Conservation (phyloP, 2,113 vertebrate species). For the Ictalurus punctatus region DNA sequence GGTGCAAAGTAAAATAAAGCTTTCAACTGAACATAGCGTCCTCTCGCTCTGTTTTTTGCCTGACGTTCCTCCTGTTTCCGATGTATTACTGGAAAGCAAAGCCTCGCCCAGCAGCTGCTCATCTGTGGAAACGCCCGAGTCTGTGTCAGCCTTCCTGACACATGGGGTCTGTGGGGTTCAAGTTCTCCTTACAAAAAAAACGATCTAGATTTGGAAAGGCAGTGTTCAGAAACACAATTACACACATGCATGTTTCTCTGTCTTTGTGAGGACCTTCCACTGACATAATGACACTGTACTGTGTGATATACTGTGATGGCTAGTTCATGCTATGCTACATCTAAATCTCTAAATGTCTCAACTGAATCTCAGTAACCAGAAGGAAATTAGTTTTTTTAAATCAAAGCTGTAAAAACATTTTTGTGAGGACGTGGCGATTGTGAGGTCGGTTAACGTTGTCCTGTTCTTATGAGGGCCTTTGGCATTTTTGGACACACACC, state of each 20-base stretch:
- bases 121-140: conserved; percentile 30
- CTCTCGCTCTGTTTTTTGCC: neutral
- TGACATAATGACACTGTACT: neutral
- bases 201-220: conserved; percentile 53
- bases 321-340: neutral
- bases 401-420: neutral
- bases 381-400: neutral
- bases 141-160: conserved; percentile 55
- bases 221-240: neutral
- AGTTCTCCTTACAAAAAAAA: conserved; percentile 48
- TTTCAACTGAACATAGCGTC: too few species aligned
- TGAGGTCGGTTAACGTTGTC: neutral
- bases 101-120: conserved; percentile 43
- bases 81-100: conserved; percentile 36
- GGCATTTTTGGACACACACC: neutral
- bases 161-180: conserved; percentile 61
- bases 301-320: neutral
- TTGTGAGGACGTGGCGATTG: neutral
- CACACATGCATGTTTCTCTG: neutral
- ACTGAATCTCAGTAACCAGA: neutral
- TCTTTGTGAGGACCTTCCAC: neutral
- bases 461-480: neutral
- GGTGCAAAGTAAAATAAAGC: too few species aligned
- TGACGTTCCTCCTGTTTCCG: neutral
- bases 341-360: neutral